Percentiles rank a stretch among this genome's conserved stretches.
Evolutionary conservation across 2,797 vertebrate species (phyloP).

Genomic region (Staurois parvus): DNA sequence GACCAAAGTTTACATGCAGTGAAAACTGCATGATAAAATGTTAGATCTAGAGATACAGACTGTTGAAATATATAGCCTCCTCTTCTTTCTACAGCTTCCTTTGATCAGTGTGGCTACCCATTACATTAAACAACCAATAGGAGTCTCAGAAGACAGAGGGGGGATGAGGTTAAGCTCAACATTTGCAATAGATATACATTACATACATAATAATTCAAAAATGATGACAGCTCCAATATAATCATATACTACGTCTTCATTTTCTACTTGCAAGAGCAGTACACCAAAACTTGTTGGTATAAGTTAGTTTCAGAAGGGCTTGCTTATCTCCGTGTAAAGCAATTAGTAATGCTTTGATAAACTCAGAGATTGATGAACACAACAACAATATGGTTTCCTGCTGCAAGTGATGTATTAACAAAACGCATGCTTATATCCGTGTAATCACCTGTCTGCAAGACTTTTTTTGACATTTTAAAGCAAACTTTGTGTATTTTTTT

Average conservation of each 20-base stretch:
- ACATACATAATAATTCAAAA: neutral
- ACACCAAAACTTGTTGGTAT: constrained; percentile 5
- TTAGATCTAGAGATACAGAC: no score
- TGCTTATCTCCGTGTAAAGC: constrained; percentile 42
- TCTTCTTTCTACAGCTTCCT: no score
- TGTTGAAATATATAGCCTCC: no score
- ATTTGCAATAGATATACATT: no score
- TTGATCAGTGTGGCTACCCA: no score
- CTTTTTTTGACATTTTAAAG: no score
- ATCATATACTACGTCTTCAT: neutral
- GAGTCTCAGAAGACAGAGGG: no score
- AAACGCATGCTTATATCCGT: neutral
- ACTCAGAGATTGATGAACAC: constrained; percentile 30
- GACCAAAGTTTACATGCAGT: no score
- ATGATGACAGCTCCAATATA: constrained; percentile 7
- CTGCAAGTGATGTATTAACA: neutral
- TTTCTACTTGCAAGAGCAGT: neutral
- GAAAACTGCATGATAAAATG: no score
- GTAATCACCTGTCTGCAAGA: neutral
- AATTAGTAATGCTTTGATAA: constrained; percentile 36
- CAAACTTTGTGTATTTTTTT: no score
- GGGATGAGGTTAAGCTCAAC: no score
- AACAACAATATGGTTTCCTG: neutral
- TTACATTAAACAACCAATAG: no score
- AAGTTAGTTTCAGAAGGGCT: neutral